A percentile compares a stretch with the other conserved stretches of the same genome.
Conservation (phyloP, 35 echinoderm and acorn worm species). For the Stichopus chloronotus region DNA sequence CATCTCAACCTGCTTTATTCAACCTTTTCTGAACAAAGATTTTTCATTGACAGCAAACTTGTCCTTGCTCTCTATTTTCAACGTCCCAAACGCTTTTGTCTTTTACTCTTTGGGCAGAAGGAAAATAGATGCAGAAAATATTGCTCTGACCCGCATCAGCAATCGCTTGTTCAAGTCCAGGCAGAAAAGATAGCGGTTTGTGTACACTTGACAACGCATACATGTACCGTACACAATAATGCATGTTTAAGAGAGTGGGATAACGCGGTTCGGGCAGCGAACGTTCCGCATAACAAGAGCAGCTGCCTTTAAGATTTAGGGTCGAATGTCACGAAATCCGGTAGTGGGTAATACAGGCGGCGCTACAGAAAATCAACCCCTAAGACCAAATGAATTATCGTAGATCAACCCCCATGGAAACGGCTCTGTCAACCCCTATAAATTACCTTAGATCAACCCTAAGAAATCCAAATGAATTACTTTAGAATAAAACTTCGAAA, state of each 20-base stretch:
- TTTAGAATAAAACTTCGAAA: no score
- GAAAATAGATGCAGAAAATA: not conserved
- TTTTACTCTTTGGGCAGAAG: not conserved
- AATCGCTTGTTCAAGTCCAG: not conserved
- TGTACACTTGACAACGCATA: conserved; percentile 49
- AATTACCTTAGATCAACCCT: no score
- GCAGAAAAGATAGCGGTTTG: not conserved
- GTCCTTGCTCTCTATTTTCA: not conserved
- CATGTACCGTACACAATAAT: not conserved
- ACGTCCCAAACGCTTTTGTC: not conserved
- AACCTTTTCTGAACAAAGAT: not conserved
- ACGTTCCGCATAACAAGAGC: not conserved
- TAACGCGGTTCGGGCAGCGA: no score
- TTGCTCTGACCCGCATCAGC: not conserved
- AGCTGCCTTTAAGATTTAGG: not conserved
- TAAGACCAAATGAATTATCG: no score
- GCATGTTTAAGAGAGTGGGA: no score
- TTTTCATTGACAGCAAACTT: not conserved
- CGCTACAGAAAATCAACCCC: no score
- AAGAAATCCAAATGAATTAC: no score
- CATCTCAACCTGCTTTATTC: conserved; percentile 43
- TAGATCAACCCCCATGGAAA: no score
- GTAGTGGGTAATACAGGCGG: no score
- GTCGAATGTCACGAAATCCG: not conserved
- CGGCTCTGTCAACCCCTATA: no score